A percentile compares a stretch with the other conserved stretches of the same genome.
Conservation (phyloP, 2,888 invertebrate genomes). For the Phasia obesa region DNA sequence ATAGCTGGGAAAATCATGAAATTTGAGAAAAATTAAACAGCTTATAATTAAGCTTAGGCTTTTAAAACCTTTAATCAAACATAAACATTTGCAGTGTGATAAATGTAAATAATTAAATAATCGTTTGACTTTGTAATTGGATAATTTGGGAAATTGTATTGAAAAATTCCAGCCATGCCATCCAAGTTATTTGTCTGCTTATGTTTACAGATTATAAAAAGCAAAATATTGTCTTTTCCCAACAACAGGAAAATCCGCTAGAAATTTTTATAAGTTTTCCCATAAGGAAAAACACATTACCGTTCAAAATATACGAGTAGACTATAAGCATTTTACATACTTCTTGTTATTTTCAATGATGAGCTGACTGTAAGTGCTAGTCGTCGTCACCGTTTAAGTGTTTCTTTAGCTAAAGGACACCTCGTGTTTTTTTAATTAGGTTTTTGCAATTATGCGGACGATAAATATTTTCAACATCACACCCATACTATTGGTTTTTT, state of each 20-base stretch:
- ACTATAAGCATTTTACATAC: neutral
- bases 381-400: slow-evolving; percentile 9
- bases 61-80: neutral
- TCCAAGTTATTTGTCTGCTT: slow-evolving; percentile 16
- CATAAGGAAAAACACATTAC: neutral
- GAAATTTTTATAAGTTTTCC: neutral
- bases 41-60: neutral
- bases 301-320: too few relatives aligned
- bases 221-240: too few relatives aligned
- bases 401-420: neutral
- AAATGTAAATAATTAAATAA: slow-evolving; percentile 68
- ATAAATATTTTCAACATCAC: slow-evolving; percentile 41
- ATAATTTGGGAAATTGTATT: slow-evolving; percentile 77
- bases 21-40: neutral
- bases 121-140: slow-evolving; percentile 80
- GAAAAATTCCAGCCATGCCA: neutral
- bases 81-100: slow-evolving; percentile 9
- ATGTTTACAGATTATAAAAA: slow-evolving; percentile 17
- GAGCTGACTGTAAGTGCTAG: neutral
- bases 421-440: neutral
- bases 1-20: slow-evolving; percentile 37
- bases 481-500: slow-evolving; percentile 46
- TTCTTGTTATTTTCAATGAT: neutral
- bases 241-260: slow-evolving; percentile 52
- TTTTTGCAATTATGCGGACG: slow-evolving; percentile 42